These are phyloP conservation scores for Brevimyrus niger DNA, from an alignment of 2,113 vertebrate genomes.

Conservation along the genomic window DNA sequence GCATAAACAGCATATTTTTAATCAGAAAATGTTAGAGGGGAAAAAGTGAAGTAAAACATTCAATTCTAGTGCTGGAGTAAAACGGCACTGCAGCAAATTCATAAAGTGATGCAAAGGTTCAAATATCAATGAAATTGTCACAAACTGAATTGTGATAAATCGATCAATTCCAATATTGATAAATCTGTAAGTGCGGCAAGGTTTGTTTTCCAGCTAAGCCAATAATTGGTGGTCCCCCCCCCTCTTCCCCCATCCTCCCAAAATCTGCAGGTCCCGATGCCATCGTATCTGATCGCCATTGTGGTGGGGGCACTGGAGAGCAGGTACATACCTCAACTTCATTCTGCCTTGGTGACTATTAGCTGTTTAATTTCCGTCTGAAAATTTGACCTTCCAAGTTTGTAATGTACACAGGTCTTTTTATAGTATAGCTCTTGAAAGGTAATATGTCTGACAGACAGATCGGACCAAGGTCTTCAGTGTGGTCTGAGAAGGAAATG, in stretches of 20 bases:
- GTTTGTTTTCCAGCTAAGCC: neutral
- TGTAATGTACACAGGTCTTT: neutral
- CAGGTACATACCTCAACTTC: conserved; percentile 64
- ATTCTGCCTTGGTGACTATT: neutral
- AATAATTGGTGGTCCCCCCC: neutral
- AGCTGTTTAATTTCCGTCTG: neutral
- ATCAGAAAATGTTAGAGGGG: neutral
- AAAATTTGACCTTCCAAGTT: neutral
- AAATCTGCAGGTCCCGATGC: conserved; percentile 76
- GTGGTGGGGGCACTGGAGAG: conserved; percentile 89
- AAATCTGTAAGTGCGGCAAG: neutral
- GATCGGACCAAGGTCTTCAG: conserved; percentile 81
- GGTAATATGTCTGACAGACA: conserved; percentile 58
- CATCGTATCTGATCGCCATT: conserved; percentile 86
- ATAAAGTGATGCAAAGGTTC: neutral
- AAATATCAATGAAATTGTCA: neutral
- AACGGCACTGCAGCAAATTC: neutral
- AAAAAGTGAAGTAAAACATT: neutral
- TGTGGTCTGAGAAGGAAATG: conserved; percentile 91
- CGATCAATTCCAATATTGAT: neutral
- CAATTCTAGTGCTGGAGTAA: neutral
- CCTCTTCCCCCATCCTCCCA: neutral
- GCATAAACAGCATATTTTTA: neutral
- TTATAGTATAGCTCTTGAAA: neutral
- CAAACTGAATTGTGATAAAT: neutral